Base-by-base conservation (phyloP, 2,113 vertebrate species). In the Alethe diademata region DNA sequence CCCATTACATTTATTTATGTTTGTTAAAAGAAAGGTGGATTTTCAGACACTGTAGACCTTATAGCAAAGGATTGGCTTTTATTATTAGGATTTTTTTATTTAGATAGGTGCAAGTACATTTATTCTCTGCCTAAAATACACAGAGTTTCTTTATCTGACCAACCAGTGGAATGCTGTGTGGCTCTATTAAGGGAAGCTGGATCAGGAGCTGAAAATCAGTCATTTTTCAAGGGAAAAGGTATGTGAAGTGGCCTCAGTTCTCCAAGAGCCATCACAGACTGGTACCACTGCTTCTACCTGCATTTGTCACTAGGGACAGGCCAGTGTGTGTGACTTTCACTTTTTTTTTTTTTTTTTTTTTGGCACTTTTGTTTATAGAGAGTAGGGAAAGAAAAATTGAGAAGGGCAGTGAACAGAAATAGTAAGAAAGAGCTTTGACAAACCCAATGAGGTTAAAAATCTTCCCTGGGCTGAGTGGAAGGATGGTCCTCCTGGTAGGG, bases 401-500 rank as follows among this genome's bases (percentile, higher is more conserved):
- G 38, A 74, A n/a, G 11, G 48, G 7, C 7, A 10, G 6, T 26
- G 12, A 24, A 65, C 11, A 60, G 2, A 40, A 72, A 71, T 26
- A 75, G 14, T n/a, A 36, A 45, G 24, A 57, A 28, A 23, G 9
- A 70, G 3, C 3, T 84, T 35, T 14, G 28, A 58, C 9, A 15
- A 70, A 11, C 13, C 13, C 13, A 35, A 4, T 23, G 12, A 57
- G 1, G 11, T 53, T 18, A 40, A 45, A 14, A n/a, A 23, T 14
- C 42, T n/a, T 45, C 13, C 19, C 22, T 84, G 23, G 19, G 9
- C 9, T 84, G 19, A 47, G n/a, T 5, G 10, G 12, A 61, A 35
- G 12, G 12, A 12, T 48, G 5, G 4, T 62, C 5, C 14, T 61
- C 0, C 2, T 17, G 3, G 5, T 12, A 57, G 47, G 24, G 67